Base-by-base conservation (phyloP, 2,113 vertebrate species). In the Anseranas semipalmata region DNA sequence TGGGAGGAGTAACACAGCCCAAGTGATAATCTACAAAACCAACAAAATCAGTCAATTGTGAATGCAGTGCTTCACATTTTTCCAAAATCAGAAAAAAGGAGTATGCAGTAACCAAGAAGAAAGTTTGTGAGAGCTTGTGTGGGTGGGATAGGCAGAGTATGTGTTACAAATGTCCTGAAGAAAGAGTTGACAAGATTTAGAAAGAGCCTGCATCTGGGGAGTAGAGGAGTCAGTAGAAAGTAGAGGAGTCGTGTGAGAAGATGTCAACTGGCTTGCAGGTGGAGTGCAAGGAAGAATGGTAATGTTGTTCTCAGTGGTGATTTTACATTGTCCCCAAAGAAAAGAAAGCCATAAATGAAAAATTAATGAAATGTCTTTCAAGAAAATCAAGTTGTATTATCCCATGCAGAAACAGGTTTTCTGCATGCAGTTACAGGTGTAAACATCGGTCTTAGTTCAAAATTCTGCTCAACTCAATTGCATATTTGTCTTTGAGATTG, bases 31-130 rank as follows among this genome's bases (percentile, higher is more conserved):
- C 0, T 70, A 16, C 16, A 76, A 71, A 78, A 17, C 10, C 28
- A 78, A 14, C 17, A 48, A 71, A 79, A 55, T 39, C 11, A 27
- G 12, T 62, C 12, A 50, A 1, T 55, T 80, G 15, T 83, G 67
- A 45, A 10, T 71, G 30, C 58, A 28, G 16, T 27, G 41, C 3
- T 4, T 48, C 10, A 16, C 0, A 0, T 75, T 86, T 79, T 59
- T 83, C 59, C 28, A 66, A 46, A 80, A 79, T 43, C 27, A 48
- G 53, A 68, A 16, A 35, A 43, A 33, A 82, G 13, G 8, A 50
- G 9, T 18, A 30, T 28, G 30, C 43, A 33, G 30, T 56, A 77
- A 46, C 19, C 4, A 82, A 83, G 30, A 62, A 70, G 3, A 22
- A 53, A 43, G 37, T 27, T 80, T 20, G 5, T 43, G 48, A 75